Evolutionary conservation across 2,797 vertebrate species (phyloP), one percentile per base, ranked within the genome.

Genomic region (Tragelaphus eurycerus): DNA sequence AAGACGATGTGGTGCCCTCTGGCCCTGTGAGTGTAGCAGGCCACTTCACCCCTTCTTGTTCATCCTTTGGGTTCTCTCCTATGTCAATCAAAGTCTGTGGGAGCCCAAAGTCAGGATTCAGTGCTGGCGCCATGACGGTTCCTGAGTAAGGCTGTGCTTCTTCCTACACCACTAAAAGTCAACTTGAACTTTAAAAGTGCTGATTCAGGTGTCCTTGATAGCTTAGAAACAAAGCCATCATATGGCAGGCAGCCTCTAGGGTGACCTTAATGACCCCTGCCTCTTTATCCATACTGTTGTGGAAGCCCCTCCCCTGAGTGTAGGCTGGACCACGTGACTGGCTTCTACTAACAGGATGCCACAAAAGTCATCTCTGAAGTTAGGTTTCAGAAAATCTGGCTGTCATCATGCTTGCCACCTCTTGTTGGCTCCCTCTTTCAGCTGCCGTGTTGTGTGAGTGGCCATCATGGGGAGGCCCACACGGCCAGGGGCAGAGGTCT

Each of bases 11-110:
- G 38, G 59, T 57, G 2, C 5, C 21, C 27, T 79, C 57, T 38
- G 67, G 14, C 16, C 82, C 79, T 79, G 54, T 0, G 8, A 59
- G 8, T 27, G 15, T 15, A 27, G 31, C 31, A 14, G 38, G 27
- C 38, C 34, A 13, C 10, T 54, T 55, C 0, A 0, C 1, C 12
- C 67, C 16, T 67, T 54, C 43, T 13, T 0, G 0, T 10, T 31
- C 38, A 48, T 48, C 2, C 4, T 55, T 29, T 19, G 11, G 38
- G 67, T 64, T 96, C 67, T 89, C 76, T 81, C 52, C 23, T 8
- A 1, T 2, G 9, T 64, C 50, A 3, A 19, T 67, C 79, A 79
- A 78, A 85, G 23, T 25, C 50, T 46, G 23, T 16, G 50, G 52
- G 29, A 87, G 81, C 25, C 27, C 15, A 16, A 34, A 38, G 82